Conservation (phyloP, 2,888 invertebrate species). For the Spodoptera littoralis region DNA sequence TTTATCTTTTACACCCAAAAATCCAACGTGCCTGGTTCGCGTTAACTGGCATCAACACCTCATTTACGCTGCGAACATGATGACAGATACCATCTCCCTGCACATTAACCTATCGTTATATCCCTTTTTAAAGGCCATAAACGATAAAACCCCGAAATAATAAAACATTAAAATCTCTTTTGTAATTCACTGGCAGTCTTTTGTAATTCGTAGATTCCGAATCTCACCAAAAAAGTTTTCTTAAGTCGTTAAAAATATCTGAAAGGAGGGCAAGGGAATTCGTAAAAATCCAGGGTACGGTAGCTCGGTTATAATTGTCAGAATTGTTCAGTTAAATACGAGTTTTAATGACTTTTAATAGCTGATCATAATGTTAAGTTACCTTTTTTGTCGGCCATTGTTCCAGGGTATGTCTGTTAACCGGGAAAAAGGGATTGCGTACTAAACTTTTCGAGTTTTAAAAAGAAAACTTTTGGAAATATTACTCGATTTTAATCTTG, state of each 20-base stretch:
- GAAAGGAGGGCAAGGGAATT: conserved; percentile 37
- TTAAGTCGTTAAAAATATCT: conserved; percentile 56
- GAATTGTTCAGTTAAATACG: conserved; percentile 61
- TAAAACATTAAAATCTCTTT: conserved; percentile 36
- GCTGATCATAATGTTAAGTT: conserved; percentile 63
- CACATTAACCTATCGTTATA: conserved; percentile 6
- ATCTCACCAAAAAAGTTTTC: conserved; percentile 45
- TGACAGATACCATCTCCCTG: conserved; percentile 5
- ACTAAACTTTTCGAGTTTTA: conserved; percentile 16
- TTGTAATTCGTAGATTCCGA: conserved; percentile 40
- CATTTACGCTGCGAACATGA: conserved; percentile 15
- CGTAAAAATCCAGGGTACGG: conserved; percentile 38
- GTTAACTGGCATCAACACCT: conserved; percentile 5
- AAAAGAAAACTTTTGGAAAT: conserved; percentile 12
- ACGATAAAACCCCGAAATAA: conserved; percentile 10
- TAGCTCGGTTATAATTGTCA: conserved; percentile 49
- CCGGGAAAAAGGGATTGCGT: background rate
- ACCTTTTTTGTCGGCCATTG: conserved; percentile 41
- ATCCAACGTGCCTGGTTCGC: no score
- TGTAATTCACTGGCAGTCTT: conserved; percentile 40
- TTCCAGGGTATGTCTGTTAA: conserved; percentile 20
- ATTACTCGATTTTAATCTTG: conserved; percentile 7
- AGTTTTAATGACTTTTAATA: conserved; percentile 66
- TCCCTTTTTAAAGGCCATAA: conserved; percentile 9
- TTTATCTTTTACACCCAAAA: no score